phyloP scores from a whole-genome alignment of 2,113 vertebrate genomes.

The Sarotherodon lohbergeri region DNA sequence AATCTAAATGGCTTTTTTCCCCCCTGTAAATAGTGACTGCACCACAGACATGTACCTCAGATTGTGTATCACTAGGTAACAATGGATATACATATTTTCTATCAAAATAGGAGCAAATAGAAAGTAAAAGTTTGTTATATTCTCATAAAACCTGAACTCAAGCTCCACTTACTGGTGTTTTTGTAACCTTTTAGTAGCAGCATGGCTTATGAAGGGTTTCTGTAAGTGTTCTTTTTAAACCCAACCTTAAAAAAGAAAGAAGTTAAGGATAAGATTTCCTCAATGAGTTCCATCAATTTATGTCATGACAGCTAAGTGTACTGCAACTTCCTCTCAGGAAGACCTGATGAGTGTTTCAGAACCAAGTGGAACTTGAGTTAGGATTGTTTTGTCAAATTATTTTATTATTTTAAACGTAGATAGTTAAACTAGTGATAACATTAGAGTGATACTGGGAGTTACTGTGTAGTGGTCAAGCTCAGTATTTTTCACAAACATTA shows the following conservation, averaged over 20 bases:
- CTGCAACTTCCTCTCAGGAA: neutral
- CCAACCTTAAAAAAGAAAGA: neutral
- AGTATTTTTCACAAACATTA: neutral
- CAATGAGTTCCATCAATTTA: neutral
- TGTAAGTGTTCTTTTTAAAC: rapidly evolving
- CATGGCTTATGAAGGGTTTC: neutral
- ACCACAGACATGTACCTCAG: neutral
- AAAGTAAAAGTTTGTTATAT: neutral
- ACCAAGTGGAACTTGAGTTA: neutral
- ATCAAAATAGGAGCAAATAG: neutral
- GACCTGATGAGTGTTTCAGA: neutral
- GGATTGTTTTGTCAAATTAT: neutral
- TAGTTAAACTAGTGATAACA: neutral
- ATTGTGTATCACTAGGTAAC: conserved; percentile 53
- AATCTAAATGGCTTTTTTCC: rapidly evolving
- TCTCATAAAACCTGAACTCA: neutral
- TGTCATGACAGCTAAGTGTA: neutral
- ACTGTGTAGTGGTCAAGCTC: neutral
- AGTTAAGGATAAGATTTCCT: neutral
- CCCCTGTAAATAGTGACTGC: neutral
- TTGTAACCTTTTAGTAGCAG: neutral
- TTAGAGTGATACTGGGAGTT: neutral
- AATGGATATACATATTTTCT: neutral
- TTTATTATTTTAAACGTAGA: neutral
- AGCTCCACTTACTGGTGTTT: neutral